Percentiles rank a stretch among this genome's conserved stretches.
phyloP scores from a whole-genome alignment of 2,888 invertebrate genomes.

The Cyaniris semiargus region DNA sequence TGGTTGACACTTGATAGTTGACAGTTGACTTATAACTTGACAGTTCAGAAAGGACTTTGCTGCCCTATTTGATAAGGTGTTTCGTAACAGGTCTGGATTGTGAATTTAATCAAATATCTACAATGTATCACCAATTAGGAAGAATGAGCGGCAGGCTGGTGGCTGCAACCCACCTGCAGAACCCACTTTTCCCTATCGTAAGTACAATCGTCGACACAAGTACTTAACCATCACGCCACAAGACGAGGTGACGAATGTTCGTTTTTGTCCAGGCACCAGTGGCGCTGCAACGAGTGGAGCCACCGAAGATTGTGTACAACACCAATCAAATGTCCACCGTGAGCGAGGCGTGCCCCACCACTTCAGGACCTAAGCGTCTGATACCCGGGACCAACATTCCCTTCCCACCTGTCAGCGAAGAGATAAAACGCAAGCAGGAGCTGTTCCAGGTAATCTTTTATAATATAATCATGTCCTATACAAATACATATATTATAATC shows the following conservation, averaged over 20 bases:
- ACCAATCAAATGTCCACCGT: constrained; percentile 68
- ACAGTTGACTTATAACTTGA: no score
- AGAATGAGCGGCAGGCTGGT: constrained; percentile 70
- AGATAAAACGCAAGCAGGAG: constrained; percentile 60
- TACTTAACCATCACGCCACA: neutral
- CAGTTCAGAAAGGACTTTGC: constrained; percentile 23
- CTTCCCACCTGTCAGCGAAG: constrained; percentile 61
- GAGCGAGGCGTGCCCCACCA: constrained; percentile 60
- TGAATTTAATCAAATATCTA: constrained; percentile 37
- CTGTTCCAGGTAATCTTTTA: constrained; percentile 60
- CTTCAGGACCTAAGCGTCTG: constrained; percentile 52
- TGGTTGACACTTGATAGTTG: no score
- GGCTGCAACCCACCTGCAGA: constrained; percentile 64
- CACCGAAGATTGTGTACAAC: constrained; percentile 64
- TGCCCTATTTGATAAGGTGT: constrained; percentile 49
- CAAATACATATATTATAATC: no score
- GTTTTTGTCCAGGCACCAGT: constrained; percentile 60
- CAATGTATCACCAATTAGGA: constrained; percentile 75
- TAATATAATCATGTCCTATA: neutral
- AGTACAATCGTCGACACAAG: constrained; percentile 45
- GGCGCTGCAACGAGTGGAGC: constrained; percentile 71
- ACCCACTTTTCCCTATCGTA: constrained; percentile 73
- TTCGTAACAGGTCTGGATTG: constrained; percentile 68
- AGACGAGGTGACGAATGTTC: constrained; percentile 14
- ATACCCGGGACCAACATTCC: constrained; percentile 71